Conservation (phyloP, 1,140 invertebrate genomes). For the Doryteuthis pealeii region DNA sequence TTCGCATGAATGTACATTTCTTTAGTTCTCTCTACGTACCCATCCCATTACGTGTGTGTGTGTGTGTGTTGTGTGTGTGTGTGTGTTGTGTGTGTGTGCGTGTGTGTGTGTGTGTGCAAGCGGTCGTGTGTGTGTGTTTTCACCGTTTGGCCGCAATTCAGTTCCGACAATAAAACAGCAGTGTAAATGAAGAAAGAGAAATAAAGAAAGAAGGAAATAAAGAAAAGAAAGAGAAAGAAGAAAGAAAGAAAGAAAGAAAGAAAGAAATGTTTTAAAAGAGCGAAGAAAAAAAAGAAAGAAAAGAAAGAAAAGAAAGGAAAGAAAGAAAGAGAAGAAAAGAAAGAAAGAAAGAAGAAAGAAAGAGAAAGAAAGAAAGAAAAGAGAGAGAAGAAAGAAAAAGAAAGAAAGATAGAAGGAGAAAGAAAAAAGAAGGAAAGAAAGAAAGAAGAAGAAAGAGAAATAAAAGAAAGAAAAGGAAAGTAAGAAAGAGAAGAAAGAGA, state of each 20-base stretch:
- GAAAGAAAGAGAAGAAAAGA: not conserved
- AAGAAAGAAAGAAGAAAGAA: not conserved
- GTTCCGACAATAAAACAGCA: not conserved
- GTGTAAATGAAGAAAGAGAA: no score
- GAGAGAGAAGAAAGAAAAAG: not conserved
- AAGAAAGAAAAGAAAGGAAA: not conserved
- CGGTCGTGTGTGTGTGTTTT: not conserved
- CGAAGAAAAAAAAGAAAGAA: not conserved
- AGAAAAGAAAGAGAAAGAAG: no score
- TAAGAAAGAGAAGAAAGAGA: no score
- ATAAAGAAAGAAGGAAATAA: no score
- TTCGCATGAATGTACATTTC: no score
- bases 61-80: no score
- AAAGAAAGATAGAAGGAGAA: not conserved
- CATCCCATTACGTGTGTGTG: no score
- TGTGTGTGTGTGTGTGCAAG: not conserved
- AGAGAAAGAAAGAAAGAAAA: slow-evolving; percentile 5
- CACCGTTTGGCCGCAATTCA: not conserved
- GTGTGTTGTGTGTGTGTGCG: no score
- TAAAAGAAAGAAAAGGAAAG: not conserved
- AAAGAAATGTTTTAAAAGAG: no score
- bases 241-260: no score
- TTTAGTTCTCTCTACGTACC: no score
- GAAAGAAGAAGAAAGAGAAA: slow-evolving; percentile 2
- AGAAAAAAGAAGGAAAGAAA: not conserved